Percentiles rank a stretch among this genome's conserved stretches.
These are phyloP conservation scores for Gasteruption jaculator DNA, from an alignment of 2,888 invertebrate genomes.

Conservation along the genomic window DNA sequence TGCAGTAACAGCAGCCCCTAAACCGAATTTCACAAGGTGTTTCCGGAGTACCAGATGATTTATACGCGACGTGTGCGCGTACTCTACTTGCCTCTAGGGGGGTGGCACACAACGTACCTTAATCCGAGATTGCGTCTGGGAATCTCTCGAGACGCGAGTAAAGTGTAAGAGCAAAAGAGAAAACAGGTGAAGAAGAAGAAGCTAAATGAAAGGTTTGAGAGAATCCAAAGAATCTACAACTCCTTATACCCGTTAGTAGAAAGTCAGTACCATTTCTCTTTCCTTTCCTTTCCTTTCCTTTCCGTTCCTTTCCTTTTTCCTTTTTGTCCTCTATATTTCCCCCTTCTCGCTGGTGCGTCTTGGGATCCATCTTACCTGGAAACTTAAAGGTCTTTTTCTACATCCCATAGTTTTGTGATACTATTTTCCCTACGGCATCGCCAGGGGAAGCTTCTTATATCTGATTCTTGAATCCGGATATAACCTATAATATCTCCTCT, in stretches of 20 bases:
- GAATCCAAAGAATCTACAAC: constrained; percentile 24
- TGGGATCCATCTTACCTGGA: no score
- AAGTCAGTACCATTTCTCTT: constrained; percentile 4
- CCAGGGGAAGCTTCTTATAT: no score
- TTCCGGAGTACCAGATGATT: constrained; percentile 14
- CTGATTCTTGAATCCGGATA: no score
- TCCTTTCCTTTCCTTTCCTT: constrained; percentile 5
- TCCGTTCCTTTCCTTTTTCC: constrained; percentile 1
- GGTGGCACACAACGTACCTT: constrained; percentile 19
- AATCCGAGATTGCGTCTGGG: constrained; percentile 29
- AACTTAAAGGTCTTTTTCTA: no score
- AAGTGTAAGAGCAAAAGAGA: background rate
- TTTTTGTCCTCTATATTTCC: constrained; percentile 6
- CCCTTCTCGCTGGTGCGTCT: background rate
- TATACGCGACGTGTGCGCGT: constrained; percentile 9
- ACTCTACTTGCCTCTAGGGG: background rate
- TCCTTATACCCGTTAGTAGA: no score
- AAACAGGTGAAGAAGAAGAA: background rate
- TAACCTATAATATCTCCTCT: no score
- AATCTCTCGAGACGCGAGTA: constrained; percentile 7
- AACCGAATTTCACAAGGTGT: no score
- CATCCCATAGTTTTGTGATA: no score
- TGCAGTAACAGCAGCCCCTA: no score
- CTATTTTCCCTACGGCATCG: no score
- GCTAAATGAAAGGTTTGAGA: constrained; percentile 5